phyloP scores from a whole-genome alignment of 2,888 invertebrate species.

The Gari tellinella region DNA sequence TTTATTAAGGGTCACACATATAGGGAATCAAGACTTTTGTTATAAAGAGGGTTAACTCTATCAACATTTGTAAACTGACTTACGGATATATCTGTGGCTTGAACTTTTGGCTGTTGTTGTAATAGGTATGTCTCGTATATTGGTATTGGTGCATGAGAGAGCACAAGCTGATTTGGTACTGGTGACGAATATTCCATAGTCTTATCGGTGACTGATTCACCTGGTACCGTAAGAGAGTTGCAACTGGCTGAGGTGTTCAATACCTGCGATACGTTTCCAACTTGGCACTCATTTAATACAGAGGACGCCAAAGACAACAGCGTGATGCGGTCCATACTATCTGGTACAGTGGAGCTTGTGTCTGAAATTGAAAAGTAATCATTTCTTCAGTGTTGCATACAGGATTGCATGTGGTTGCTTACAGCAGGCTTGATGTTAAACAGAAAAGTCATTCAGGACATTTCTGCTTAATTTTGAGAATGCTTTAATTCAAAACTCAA shows the following conservation, averaged over 20 bases:
- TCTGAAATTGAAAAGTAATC: conserved; percentile 18
- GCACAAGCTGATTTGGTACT: conserved; percentile 32
- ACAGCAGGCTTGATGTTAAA: no score
- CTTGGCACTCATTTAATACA: conserved; percentile 64
- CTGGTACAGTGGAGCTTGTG: conserved; percentile 30
- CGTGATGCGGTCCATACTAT: conserved; percentile 18
- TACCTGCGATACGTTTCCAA: conserved; percentile 37
- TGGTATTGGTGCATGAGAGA: conserved; percentile 16
- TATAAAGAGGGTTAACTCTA: no score
- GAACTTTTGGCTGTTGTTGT: conserved; percentile 32
- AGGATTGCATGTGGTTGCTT: no score
- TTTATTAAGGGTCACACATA: no score
- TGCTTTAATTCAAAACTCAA: no score
- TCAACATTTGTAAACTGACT: no score
- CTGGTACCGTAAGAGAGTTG: conserved; percentile 35
- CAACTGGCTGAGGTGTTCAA: conserved; percentile 47
- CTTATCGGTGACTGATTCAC: conserved; percentile 2
- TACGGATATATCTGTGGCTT: conserved; percentile 34
- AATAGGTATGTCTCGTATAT: conserved; percentile 40
- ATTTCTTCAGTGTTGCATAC: no score
- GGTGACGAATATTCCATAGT: conserved; percentile 46
- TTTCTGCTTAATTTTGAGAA: no score
- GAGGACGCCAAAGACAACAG: conserved; percentile 35
- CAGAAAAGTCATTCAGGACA: no score
- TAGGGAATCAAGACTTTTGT: no score